Percentiles rank a stretch among this genome's conserved stretches.
phyloP scores from a whole-genome alignment of 2,113 vertebrate genomes.

The Dendropsophus ebraccatus region DNA sequence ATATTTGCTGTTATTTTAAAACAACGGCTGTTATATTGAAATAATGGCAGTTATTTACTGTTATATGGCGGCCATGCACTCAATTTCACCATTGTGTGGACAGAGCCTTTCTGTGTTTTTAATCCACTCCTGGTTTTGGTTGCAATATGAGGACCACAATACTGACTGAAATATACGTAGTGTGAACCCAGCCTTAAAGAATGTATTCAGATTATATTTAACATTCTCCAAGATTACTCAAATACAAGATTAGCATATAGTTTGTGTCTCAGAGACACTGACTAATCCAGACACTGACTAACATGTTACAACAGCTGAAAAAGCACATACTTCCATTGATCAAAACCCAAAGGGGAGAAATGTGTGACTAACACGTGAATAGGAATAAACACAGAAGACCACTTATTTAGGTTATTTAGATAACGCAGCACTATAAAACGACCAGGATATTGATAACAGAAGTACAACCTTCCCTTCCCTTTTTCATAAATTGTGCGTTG shows the following conservation, averaged over 20 bases:
- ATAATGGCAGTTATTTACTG: too few species aligned
- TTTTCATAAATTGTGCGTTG: not conserved
- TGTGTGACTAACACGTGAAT: conserved; percentile 54
- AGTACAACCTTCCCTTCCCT: not conserved
- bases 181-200: too few species aligned
- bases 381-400: conserved; percentile 29
- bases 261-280: conserved; percentile 48
- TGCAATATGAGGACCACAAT: too few species aligned
- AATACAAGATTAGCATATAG: conserved; percentile 44
- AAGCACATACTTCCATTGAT: conserved; percentile 52
- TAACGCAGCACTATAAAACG: conserved; percentile 22
- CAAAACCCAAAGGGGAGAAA: conserved; percentile 16
- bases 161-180: too few species aligned
- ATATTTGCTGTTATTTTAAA: too few species aligned
- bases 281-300: conserved; percentile 57
- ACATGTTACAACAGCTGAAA: conserved; percentile 51
- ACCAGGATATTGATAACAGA: conserved; percentile 35
- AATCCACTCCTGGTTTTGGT: too few species aligned
- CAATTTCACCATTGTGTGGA: too few species aligned
- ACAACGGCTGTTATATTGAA: too few species aligned
- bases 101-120: too few species aligned
- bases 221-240: conserved; percentile 18
- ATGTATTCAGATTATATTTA: not conserved
- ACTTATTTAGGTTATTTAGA: conserved; percentile 39
- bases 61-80: too few species aligned